A percentile compares a stretch with the other conserved stretches of the same genome.
These are phyloP conservation scores for Papilio elwesi DNA, from an alignment of 2,888 invertebrate genomes.

Conservation along the genomic window DNA sequence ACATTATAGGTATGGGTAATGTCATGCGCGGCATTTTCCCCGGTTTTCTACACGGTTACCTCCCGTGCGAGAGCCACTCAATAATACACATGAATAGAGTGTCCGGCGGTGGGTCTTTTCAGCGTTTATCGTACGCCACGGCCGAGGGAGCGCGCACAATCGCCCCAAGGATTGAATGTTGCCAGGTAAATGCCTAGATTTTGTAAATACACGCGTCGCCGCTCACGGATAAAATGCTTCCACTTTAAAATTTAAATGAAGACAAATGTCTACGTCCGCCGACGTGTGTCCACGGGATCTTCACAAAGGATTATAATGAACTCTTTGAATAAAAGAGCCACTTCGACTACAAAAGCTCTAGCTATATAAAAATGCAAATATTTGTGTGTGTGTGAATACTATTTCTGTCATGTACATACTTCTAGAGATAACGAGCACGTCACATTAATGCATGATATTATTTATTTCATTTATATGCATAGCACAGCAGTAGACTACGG, in stretches of 20 bases:
- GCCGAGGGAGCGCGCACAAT: conserved; percentile 68
- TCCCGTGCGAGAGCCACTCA: conserved; percentile 56
- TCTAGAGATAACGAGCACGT: conserved; percentile 22
- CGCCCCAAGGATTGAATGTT: conserved; percentile 53
- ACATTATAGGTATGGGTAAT: conserved; percentile 9
- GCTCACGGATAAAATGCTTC: conserved; percentile 41
- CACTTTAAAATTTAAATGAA: conserved; percentile 56
- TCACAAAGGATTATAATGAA: conserved; percentile 42
- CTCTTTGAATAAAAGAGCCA: conserved; percentile 40
- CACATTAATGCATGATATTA: conserved; percentile 4
- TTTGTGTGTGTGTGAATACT: conserved; percentile 16
- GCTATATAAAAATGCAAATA: conserved; percentile 20
- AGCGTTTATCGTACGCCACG: conserved; percentile 68
- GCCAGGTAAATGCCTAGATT: conserved; percentile 59
- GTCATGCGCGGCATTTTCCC: conserved; percentile 44
- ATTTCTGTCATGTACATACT: conserved; percentile 2
- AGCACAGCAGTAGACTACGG: no score
- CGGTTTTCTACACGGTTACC: conserved; percentile 68
- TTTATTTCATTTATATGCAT: neutral
- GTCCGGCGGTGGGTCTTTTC: conserved; percentile 74
- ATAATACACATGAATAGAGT: conserved; percentile 77
- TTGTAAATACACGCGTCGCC: conserved; percentile 54
- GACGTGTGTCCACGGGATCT: conserved; percentile 36
- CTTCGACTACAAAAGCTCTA: conserved; percentile 35
- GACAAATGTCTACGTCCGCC: conserved; percentile 50